Base-by-base conservation (phyloP, 2,113 vertebrate genomes). In the Elephantulus edwardii region DNA sequence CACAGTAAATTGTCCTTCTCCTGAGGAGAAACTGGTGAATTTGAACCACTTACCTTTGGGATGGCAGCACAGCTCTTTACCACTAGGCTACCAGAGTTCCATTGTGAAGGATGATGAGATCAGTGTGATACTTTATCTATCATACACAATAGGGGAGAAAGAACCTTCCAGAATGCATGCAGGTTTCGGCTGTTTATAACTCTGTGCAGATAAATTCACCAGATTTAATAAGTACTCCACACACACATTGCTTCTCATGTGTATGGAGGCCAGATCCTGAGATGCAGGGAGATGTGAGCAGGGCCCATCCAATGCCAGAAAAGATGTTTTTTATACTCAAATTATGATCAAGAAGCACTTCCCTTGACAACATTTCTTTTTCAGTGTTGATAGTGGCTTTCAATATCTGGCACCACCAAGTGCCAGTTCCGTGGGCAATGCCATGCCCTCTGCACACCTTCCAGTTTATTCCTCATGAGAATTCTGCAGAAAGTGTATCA, bases 321-420 rank as follows among this genome's bases (percentile, higher is more conserved):
- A 46, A 74, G 44, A 19, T 46, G 2, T 17, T 33, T 74, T n/a
- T 33, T 19, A 48, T 74, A 17, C 20, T 68, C 46, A 74, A 48
- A 10, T 48, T 7, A n/a, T 6, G 71, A 44, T 74, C 26, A 14
- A 48, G 28, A 16, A 74, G 71, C 30, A 16, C 71, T 30, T 74
- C 8, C 33, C 71, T 74, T 33, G 44, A 48, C 16, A 33, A n/a
- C 42, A 48, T 33, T 48, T 7, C 71, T 74, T 74, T 48, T 46
- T 8, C 46, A 74, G 48, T 42, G 33, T 33, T 30, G 30, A 19
- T 74, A 74, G 10, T 16, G 44, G 33, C 44, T 10, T 74, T 71
- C 12, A 13, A 8, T 30, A 66, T 3, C 30, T 9, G 2, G 16
- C 11, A 10, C 28, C 30, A 5, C 20, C 0, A 1, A 22, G 52